Percentiles rank a stretch among this genome's conserved stretches.
Evolutionary conservation across 2,113 vertebrate species (phyloP).

Genomic region (Chamaea fasciata): DNA sequence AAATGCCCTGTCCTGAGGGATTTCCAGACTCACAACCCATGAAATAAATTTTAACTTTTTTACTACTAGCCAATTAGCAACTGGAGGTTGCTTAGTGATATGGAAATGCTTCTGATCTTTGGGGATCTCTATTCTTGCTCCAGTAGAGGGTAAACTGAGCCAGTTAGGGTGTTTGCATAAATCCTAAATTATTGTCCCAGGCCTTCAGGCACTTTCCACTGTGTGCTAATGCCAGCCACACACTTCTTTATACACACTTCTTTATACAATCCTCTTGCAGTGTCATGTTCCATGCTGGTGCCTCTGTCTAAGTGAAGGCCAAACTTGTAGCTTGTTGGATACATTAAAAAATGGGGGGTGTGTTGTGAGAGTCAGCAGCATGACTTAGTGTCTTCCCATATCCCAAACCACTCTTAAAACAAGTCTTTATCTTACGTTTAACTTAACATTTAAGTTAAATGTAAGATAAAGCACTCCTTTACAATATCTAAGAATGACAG

Average conservation of each 20-base stretch:
- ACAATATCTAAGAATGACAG: not conserved
- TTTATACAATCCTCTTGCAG: not conserved
- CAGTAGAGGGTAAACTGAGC: not conserved
- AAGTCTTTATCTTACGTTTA: not conserved
- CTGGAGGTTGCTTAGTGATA: not conserved
- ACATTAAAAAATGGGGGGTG: not conserved
- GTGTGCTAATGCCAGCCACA: not conserved
- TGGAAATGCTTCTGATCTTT: not conserved
- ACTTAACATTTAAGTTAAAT: not conserved
- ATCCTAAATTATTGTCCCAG: not conserved
- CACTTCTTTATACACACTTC: not conserved
- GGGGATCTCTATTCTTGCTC: not conserved
- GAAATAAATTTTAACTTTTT: not conserved
- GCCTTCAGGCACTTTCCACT: not conserved
- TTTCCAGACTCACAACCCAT: not conserved
- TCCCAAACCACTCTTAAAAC: not conserved
- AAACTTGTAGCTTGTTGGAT: not conserved
- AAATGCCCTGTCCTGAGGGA: not conserved
- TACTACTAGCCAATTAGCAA: not conserved
- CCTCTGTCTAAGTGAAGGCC: not conserved
- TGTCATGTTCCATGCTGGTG: not conserved
- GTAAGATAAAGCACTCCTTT: not conserved
- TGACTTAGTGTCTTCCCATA: not conserved
- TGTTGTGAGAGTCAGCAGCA: not conserved
- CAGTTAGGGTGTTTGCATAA: not conserved